Percentiles rank a stretch among this genome's conserved stretches.
These are phyloP conservation scores for Ptychadena robeensis DNA, from an alignment of 2,797 vertebrate genomes.

Conservation along the genomic window DNA sequence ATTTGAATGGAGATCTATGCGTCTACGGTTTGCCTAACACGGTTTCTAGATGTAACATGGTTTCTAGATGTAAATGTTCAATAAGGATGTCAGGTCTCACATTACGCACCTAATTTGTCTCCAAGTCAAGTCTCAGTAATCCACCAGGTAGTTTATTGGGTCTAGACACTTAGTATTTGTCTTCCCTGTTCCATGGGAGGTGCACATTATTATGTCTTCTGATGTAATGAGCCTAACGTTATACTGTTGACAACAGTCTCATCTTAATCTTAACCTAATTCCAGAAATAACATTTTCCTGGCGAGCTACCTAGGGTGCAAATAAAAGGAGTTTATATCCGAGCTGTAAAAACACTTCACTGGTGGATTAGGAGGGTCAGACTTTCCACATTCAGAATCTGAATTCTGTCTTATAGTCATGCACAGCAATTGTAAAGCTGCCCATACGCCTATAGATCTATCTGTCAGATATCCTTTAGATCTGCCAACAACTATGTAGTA, in stretches of 20 bases:
- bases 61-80: not conserved
- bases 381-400: too few species aligned
- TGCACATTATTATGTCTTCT: not conserved
- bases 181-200: not conserved
- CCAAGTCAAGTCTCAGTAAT: conserved; percentile 22
- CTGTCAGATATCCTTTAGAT: too few species aligned
- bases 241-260: not conserved
- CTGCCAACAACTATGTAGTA: too few species aligned
- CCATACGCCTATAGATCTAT: too few species aligned
- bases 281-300: not conserved
- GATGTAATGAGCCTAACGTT: not conserved
- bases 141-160: conserved; percentile 20
- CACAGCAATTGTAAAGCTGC: too few species aligned
- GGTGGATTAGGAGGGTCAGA: too few species aligned
- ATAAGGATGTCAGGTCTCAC: not conserved
- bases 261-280: conserved; percentile 7
- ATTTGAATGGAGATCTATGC: too few species aligned
- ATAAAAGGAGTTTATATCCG: not conserved
- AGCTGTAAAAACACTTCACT: not conserved
- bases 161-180: conserved; percentile 29
- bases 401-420: too few species aligned
- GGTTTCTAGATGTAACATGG: too few species aligned
- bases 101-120: conserved; percentile 7
- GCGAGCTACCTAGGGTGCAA: not conserved
- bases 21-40: too few species aligned